A percentile compares a stretch with the other conserved stretches of the same genome.
Evolutionary conservation across 53 echinoderm and acorn worm species (phyloP).

Genomic region (Luidia sarsii): DNA sequence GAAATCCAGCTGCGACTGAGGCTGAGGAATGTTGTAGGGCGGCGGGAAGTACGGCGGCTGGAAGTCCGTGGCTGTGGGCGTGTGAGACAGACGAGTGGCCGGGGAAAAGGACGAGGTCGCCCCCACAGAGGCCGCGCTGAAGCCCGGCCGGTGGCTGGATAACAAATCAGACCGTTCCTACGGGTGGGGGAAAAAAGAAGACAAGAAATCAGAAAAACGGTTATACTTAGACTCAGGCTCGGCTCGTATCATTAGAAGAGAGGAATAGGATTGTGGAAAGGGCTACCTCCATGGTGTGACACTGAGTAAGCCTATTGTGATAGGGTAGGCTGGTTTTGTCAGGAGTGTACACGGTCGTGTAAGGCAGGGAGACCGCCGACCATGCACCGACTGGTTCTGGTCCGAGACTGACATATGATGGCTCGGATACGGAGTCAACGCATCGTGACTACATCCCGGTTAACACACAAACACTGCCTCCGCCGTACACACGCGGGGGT

Average conservation of each 20-base stretch:
- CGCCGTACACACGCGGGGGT: not conserved
- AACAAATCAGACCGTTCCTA: conserved; percentile 98
- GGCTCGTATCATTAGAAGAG: not conserved
- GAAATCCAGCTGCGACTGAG: conserved; percentile 96
- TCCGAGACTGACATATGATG: no score
- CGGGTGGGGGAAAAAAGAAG: conserved; percentile 39
- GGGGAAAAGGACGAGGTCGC: conserved; percentile 96
- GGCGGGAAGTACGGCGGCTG: conserved; percentile 99
- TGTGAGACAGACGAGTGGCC: conserved; percentile 94
- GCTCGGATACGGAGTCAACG: no score
- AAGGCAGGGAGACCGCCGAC: no score
- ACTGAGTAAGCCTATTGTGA: no score
- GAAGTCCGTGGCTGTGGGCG: conserved; percentile 98
- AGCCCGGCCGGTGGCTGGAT: conserved; percentile 93
- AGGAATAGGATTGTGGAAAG: not conserved
- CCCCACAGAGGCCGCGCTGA: conserved; percentile 95
- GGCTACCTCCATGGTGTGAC: no score
- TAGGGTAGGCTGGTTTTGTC: no score
- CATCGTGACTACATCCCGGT: no score
- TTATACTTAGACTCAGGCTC: conserved; percentile 22
- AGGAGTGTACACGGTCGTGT: no score
- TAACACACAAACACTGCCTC: no score
- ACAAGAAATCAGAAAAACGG: no score
- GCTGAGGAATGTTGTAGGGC: conserved; percentile 99
- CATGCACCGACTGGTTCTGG: no score